Base-by-base conservation (phyloP, 2,797 vertebrate genomes). In the Etheostoma nigrum region DNA sequence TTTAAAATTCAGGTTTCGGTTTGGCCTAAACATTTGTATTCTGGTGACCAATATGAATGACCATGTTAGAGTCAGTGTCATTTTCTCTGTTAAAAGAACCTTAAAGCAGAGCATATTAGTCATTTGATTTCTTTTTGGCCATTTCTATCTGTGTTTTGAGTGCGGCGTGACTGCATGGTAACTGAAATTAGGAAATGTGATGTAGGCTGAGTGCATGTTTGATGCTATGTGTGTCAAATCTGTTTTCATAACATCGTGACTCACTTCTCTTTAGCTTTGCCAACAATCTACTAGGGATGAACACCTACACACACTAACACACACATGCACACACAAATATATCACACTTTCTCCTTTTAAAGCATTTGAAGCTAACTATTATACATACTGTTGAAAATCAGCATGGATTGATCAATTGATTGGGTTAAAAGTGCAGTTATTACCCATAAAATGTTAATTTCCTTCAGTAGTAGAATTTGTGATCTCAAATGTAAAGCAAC, bases 211-310 rank as follows among this genome's bases (percentile, higher is more conserved):
- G 67, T 40, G 66, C 53, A 30, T 69, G 67, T 72, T 47, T 66
- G 61, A 42, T 62, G 64, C 18, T 40, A 33, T 69, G 2, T 69
- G 62, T 74, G 64, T 81, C 65, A 72, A 42, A 76, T 79, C 67
- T 74, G 83, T 80, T 76, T 80, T 73, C 71, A 51, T 80, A 78
- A 76, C 66, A 78, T 48, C n/a, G 19, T 88, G 86, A 89, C 67
- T 88, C 86, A 86, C 47, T 47, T 70, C 58, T 54, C 47, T 13
- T 23, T 42, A 72, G 76, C 65, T 67, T n/a, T 70, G 64, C 71
- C 47, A 72, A 65, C 40, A 55, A 36, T 27, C 76, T 72, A 18
- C 27, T 2, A 49, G 51, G 59, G 27, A 74, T 57, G 8, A 79
- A 78, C 79, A 62, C 82, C 69, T 33, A 40, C 36, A 40, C 10